phyloP scores from a whole-genome alignment of 2,888 invertebrate genomes.

The Pomacea canaliculata region DNA sequence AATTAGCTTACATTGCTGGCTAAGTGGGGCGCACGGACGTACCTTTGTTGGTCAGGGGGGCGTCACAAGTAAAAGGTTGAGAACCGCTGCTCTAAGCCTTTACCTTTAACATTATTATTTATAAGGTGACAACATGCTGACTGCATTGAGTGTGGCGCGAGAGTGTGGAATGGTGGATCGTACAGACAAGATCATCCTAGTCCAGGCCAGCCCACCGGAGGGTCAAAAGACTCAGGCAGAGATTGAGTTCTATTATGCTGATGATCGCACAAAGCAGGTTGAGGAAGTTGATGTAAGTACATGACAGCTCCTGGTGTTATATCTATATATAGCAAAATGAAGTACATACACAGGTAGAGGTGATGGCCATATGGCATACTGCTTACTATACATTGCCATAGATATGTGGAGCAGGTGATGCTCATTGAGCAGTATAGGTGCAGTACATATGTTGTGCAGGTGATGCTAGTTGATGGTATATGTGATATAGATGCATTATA shows the following conservation, averaged over 20 bases:
- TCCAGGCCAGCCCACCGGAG: constrained; percentile 65
- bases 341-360: background rate
- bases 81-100: no score
- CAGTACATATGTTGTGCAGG: no score
- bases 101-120: background rate
- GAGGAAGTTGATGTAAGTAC: constrained; percentile 41
- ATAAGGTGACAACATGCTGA: constrained; percentile 78
- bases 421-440: no score
- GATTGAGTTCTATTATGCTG: constrained; percentile 58
- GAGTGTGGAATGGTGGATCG: constrained; percentile 83
- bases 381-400: no score
- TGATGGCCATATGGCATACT: no score
- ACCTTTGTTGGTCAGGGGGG: no score
- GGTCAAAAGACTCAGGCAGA: constrained; percentile 32
- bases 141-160: constrained; percentile 89
- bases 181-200: constrained; percentile 74
- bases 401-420: no score
- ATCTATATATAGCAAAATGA: background rate
- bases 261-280: constrained; percentile 44
- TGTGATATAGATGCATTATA: no score
- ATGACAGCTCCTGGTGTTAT: constrained; percentile 19
- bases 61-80: no score
- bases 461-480: no score
- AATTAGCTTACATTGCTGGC: no score
- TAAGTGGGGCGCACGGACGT: no score